Conservation (phyloP, 2,797 vertebrate species). For the Anas flavirostris region DNA sequence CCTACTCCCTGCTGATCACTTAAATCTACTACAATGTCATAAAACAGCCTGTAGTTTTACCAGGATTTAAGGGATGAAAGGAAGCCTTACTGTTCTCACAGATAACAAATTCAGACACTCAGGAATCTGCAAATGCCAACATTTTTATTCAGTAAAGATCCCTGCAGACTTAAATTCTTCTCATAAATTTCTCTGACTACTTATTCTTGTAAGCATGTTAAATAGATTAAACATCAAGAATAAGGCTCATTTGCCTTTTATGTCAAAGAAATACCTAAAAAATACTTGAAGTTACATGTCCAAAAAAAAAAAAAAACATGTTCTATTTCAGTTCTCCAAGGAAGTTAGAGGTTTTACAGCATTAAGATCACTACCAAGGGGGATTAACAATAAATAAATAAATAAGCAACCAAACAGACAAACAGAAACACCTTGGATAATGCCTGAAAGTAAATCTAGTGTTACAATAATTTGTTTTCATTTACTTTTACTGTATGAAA, state of each 20-base stretch:
- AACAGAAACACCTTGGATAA: neutral
- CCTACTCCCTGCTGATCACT: neutral
- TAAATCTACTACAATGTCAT: accelerated
- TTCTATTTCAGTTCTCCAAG: neutral
- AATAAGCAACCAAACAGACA: neutral
- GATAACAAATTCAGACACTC: neutral
- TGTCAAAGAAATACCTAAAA: neutral
- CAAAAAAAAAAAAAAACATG: neutral
- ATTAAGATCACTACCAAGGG: neutral
- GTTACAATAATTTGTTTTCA: neutral
- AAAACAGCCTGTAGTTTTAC: neutral
- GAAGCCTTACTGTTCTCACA: neutral
- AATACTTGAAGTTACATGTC: accelerated
- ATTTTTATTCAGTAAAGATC: neutral
- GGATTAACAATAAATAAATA: neutral
- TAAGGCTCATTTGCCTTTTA: neutral
- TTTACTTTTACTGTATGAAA: neutral
- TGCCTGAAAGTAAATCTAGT: neutral
- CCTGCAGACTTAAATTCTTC: neutral
- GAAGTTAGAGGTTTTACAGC: neutral
- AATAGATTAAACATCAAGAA: neutral
- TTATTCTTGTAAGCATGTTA: neutral
- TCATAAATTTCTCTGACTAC: neutral
- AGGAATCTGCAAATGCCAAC: neutral
- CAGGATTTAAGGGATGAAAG: neutral